A percentile compares a stretch with the other conserved stretches of the same genome.
These are phyloP conservation scores for Dreissena polymorpha DNA, from an alignment of 1,140 invertebrate genomes.

Conservation along the genomic window DNA sequence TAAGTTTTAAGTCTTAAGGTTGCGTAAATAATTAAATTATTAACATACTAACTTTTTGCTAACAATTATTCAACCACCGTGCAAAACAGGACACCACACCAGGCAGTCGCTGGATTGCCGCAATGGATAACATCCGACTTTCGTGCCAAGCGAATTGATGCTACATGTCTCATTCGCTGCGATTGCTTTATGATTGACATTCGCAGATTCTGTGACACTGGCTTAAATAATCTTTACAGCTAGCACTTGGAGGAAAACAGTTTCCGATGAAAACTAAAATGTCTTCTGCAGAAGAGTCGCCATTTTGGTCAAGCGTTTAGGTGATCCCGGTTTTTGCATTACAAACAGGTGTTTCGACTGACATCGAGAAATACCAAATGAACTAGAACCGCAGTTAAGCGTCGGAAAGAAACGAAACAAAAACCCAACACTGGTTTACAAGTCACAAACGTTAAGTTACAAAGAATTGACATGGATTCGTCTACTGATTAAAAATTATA, in stretches of 20 bases:
- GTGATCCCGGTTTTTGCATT: constrained; percentile 37
- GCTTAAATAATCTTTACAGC: constrained; percentile 45
- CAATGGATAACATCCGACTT: too few relatives aligned
- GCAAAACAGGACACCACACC: too few relatives aligned
- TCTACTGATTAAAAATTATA: constrained; percentile 20
- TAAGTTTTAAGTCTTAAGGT: too few relatives aligned
- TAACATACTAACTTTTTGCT: too few relatives aligned
- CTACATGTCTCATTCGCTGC: not conserved
- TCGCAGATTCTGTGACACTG: constrained; percentile 35
- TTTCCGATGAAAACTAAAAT: not conserved
- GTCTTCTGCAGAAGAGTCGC: constrained; percentile 17
- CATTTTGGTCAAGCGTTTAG: constrained; percentile 47
- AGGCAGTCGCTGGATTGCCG: too few relatives aligned
- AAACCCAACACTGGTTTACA: constrained; percentile 9
- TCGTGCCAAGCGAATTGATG: not conserved
- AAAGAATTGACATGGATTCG: not conserved
- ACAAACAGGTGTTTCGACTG: constrained; percentile 47
- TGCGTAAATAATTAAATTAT: too few relatives aligned
- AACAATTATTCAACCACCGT: too few relatives aligned
- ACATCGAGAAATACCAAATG: constrained; percentile 52
- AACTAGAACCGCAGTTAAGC: constrained; percentile 48
- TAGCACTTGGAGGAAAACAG: too few relatives aligned
- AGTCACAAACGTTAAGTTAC: constrained; percentile 39
- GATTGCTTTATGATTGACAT: constrained; percentile 31
- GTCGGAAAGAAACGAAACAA: constrained; percentile 47